Evolutionary conservation across 2,888 invertebrate genomes (phyloP), one percentile per base, ranked within the genome.

Genomic region (Tolmerus cingulatus): DNA sequence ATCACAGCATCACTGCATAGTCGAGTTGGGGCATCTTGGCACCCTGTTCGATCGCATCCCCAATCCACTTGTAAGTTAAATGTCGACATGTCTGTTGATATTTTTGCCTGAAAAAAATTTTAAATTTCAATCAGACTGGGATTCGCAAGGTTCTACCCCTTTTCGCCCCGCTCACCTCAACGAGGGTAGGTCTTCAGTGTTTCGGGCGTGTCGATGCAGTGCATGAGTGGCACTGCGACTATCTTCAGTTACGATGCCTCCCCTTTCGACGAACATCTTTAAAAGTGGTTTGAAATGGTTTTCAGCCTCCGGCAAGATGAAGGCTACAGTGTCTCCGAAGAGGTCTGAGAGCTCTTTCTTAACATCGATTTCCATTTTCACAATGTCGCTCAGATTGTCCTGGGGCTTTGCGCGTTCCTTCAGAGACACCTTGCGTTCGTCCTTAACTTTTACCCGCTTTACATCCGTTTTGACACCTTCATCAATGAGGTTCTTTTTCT

Each of bases 51-150:
- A 92, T 81, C 5, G 91, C 91, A 77, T 90, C 90, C n/a, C 89
- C 85, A 66, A 92, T 86, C 92, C 92, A 92, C 74, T 90, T 89
- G 0, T 90, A 87, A 74, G 87, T 90, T 27, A 92, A 88, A 89
- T 92, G 92, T 9, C 91, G 90, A 87, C 92, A 91, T 37, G 89
- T 89, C 14, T 88, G 89, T 30, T 89, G 90, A 89, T 91, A 92
- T 40, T 89, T 90, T 46, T 89, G 14, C 87, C 92, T 92, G 81
- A 16, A 90, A 89, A 85, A 89, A 86, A 74, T 87, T 23, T 78
- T 74, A 82, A 87, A 86, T 84, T 51, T 78, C 74, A 74, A 77
- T 66, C 74, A 74, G 23, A 27, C 23, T 46, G 43, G 16, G 23
- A 76, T 19, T 76, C 78, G 5, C 2, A 66, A 19, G n/a, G 23